phyloP scores from a whole-genome alignment of 1,140 invertebrate genomes.

The Pseudachorutes palmiensis region DNA sequence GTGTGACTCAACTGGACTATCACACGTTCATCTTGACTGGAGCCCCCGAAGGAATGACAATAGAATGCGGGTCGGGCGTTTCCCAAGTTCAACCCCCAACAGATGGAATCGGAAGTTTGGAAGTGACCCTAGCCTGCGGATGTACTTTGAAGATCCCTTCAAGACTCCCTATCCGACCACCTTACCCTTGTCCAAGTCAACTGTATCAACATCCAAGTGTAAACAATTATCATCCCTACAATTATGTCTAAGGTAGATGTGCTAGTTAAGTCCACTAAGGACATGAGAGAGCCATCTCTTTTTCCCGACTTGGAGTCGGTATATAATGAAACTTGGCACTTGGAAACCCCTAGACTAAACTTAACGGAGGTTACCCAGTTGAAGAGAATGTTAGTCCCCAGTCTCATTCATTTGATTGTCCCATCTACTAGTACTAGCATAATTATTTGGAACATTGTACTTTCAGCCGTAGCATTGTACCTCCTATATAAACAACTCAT shows the following conservation, averaged over 20 bases:
- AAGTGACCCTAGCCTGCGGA: not conserved
- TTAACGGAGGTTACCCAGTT: not conserved
- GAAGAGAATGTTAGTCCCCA: not conserved
- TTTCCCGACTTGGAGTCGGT: not conserved
- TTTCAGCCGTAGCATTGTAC: not conserved
- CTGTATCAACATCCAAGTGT: not conserved
- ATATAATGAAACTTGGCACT: conserved; percentile 3
- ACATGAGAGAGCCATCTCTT: not conserved
- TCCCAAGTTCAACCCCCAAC: not conserved
- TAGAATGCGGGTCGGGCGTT: not conserved
- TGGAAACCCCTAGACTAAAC: not conserved
- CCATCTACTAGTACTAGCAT: not conserved
- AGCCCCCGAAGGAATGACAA: not conserved
- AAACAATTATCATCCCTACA: not conserved
- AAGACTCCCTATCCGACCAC: not conserved
- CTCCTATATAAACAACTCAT: too few relatives aligned
- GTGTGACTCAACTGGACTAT: not conserved
- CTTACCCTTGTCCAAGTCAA: not conserved
- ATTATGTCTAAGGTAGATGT: not conserved
- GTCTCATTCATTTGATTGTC: not conserved
- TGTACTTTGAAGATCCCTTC: not conserved
- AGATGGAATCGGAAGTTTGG: not conserved
- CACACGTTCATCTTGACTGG: not conserved
- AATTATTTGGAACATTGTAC: not conserved
- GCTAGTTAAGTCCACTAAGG: not conserved